These are phyloP conservation scores for Passer domesticus DNA, from an alignment of 2,113 vertebrate genomes.

Conservation along the genomic window DNA sequence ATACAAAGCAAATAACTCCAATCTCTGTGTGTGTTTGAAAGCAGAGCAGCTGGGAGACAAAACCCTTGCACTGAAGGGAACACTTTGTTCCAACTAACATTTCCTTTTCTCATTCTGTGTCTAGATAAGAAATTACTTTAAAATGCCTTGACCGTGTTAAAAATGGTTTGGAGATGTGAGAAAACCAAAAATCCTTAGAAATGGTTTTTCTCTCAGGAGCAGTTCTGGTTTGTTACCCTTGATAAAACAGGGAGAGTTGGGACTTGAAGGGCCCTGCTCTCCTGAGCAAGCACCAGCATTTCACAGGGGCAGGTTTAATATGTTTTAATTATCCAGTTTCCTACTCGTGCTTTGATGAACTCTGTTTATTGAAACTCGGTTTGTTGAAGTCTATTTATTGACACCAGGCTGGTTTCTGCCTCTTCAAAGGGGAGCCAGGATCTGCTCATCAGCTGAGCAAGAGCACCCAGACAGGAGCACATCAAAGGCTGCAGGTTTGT, in stretches of 20 bases:
- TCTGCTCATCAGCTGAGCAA: background rate
- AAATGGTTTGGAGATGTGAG: background rate
- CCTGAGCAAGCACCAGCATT: background rate
- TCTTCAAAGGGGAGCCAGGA: background rate
- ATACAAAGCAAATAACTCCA: background rate
- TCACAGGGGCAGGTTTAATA: background rate
- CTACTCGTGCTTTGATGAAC: background rate
- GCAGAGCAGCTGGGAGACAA: background rate
- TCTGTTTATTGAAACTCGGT: background rate
- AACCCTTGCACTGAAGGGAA: background rate
- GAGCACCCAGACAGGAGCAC: background rate
- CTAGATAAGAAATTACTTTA: background rate
- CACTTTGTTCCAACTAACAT: background rate
- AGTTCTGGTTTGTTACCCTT: background rate
- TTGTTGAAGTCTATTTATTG: background rate
- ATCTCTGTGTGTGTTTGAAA: background rate
- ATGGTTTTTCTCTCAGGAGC: background rate
- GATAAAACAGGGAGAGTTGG: background rate
- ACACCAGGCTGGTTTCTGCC: background rate
- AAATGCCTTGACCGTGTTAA: background rate
- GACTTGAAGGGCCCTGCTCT: background rate
- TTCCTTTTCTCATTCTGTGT: background rate
- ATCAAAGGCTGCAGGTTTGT: accelerated
- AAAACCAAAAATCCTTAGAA: background rate
- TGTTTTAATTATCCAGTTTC: background rate